Base-by-base conservation (phyloP, 2,113 vertebrate species). In the Eonycteris spelaea region DNA sequence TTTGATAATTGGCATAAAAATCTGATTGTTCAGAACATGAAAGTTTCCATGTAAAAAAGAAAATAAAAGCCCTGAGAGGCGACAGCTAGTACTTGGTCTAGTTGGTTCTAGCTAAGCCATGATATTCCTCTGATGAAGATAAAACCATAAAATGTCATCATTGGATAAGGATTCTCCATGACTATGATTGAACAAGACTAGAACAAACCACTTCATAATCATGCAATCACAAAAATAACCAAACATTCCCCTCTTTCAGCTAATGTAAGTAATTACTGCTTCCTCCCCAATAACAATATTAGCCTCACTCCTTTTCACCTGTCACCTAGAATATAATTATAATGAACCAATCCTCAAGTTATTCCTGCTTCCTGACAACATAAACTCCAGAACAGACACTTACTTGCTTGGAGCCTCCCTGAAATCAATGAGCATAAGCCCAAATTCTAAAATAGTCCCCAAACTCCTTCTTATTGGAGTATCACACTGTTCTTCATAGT, bases 41-140 rank as follows among this genome's bases (percentile, higher is more conserved):
- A 75, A 30, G 24, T 71, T 80, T 67, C 26, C 59, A 35, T n/a
- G 3, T 86, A 48, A 92, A 63, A 90, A 96, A 94, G 43, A 91
- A 96, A 93, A 90, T 45, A 85, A 97, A 33, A 94, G 4, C 30
- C 48, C 38, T 40, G 30, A 87, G 48, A 92, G 13, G 84, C 90
- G 40, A 53, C 5, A 94, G n/a, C 40, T 48, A 21, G 1, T 90
- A 65, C 19, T 79, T 96, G 33, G 18, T 87, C 71, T 83, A 67
- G n/a, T 73, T 96, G 24, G 48, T 90, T 48, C 82, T 53, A 48
- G 6, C 14, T 51, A 90, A 40, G 26, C n/a, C 35, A 53, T 48
- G 26, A 5, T 86, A 22, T 57, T 68, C n/a, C 13, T 87, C 35
- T 74, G 53, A 45, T 94, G 35, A 95, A 53, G 61, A 67, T 90